Conservation (phyloP, 2,888 invertebrate genomes). For the Amitus sp. region DNA sequence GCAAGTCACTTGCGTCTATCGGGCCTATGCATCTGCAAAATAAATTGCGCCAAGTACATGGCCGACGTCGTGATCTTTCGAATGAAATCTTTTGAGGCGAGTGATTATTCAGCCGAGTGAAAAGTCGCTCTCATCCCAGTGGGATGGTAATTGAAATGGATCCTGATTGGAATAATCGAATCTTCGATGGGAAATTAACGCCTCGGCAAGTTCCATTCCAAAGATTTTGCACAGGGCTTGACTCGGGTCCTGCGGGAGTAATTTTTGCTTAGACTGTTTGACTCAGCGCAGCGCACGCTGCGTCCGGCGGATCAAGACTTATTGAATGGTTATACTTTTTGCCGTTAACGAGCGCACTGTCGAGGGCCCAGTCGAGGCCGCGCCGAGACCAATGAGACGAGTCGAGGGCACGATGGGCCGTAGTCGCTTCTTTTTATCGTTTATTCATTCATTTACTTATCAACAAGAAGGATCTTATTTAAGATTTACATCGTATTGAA, state of each 20-base stretch:
- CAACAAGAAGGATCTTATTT: conserved; percentile 39
- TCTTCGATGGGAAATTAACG: neutral
- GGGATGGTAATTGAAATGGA: neutral
- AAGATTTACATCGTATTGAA: no score
- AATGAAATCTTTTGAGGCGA: neutral
- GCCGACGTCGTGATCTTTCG: neutral
- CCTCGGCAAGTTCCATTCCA: neutral
- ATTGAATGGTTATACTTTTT: conserved; percentile 53
- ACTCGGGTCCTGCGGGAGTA: neutral
- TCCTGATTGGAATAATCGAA: conserved; percentile 2
- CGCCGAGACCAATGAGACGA: conserved; percentile 33
- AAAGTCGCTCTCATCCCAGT: neutral
- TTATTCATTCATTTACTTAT: no score
- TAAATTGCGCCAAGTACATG: neutral
- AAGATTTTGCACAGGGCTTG: conserved; percentile 5
- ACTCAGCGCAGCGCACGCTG: conserved; percentile 42
- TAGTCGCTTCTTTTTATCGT: conserved; percentile 34
- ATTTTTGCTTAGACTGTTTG: conserved; percentile 46
- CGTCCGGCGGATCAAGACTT: conserved; percentile 40
- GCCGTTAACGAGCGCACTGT: conserved; percentile 51
- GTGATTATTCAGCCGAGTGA: neutral
- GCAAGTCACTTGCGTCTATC: neutral
- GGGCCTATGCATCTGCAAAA: neutral
- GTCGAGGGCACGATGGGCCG: conserved; percentile 35
- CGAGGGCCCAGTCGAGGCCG: conserved; percentile 18